phyloP scores from a whole-genome alignment of 2,113 vertebrate genomes.

The Bos javanicus region DNA sequence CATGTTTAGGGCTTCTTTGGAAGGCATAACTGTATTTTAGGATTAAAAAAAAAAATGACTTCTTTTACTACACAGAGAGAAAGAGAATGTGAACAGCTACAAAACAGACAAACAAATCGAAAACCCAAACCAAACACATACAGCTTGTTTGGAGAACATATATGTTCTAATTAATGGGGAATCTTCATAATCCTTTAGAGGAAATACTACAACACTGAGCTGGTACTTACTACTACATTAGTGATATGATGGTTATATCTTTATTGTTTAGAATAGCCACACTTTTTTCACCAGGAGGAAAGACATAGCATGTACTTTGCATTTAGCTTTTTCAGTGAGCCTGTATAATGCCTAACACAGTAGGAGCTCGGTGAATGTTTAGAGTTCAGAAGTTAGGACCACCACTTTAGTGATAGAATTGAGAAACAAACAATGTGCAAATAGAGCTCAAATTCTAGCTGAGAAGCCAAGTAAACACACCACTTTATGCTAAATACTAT shows the following conservation, averaged over 20 bases:
- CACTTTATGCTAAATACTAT: background rate
- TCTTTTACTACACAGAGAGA: background rate
- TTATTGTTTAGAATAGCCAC: background rate
- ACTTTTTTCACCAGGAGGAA: background rate
- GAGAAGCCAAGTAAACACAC: background rate
- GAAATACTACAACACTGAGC: background rate
- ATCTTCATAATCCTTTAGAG: background rate
- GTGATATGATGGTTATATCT: background rate
- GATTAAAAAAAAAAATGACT: background rate
- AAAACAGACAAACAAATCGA: background rate
- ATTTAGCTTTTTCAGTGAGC: background rate
- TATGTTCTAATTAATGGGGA: background rate
- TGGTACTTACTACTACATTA: background rate
- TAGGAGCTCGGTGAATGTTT: background rate
- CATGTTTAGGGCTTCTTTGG: background rate
- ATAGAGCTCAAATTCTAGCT: background rate
- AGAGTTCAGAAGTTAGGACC: background rate
- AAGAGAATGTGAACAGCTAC: background rate
- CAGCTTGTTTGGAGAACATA: background rate
- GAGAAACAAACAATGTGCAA: background rate
- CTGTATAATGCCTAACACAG: background rate
- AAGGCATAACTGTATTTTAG: background rate
- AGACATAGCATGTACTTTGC: background rate
- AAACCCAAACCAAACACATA: background rate
- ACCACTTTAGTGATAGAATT: background rate